Evolutionary conservation across 2,888 invertebrate species (phyloP), one percentile per base, ranked within the genome.

Genomic region (Heteromurus nitidus): DNA sequence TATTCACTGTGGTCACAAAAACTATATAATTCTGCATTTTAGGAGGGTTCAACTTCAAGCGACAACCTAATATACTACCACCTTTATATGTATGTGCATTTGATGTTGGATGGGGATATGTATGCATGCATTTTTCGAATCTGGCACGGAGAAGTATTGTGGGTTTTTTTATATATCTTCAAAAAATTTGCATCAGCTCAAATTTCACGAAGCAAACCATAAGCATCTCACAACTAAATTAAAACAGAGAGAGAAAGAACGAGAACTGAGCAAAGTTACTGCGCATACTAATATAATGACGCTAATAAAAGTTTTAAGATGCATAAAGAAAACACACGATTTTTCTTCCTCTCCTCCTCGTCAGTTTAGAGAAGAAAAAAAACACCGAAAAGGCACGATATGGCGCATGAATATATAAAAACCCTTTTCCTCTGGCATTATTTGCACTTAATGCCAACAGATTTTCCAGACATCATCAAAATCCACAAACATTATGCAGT

Each of bases 241-340:
- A n/a, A n/a, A n/a, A n/a, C n/a, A n/a, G n/a, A n/a, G n/a, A n/a
- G n/a, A n/a, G n/a, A n/a, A n/a, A n/a, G n/a, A n/a, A n/a, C n/a
- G 36, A 36, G 36, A 36, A 36, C 36, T 36, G 36, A n/a, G n/a
- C n/a, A 36, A 1, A 44, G 9, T n/a, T 44, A 44, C 13, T 36
- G 36, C 36, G n/a, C n/a, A n/a, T n/a, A n/a, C 44, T n/a, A 9
- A 2, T 9, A 62, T 73, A 73, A 73, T 47, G 64, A 50, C 13
- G 50, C 62, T 62, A 73, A 73, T 73, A 73, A 73, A 73, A 62
- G n/a, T 24, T 65, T 73, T 62, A 73, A 36, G 62, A 62, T 62
- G 64, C 50, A 62, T 64, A 73, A 64, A 62, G 58, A 20, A 62
- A 64, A 62, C 30, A 72, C 50, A 69, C 53, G 55, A 53, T 30